Percentiles rank a stretch among this genome's conserved stretches.
Conservation (phyloP, 2,797 vertebrate species). For the Brotula barbata region DNA sequence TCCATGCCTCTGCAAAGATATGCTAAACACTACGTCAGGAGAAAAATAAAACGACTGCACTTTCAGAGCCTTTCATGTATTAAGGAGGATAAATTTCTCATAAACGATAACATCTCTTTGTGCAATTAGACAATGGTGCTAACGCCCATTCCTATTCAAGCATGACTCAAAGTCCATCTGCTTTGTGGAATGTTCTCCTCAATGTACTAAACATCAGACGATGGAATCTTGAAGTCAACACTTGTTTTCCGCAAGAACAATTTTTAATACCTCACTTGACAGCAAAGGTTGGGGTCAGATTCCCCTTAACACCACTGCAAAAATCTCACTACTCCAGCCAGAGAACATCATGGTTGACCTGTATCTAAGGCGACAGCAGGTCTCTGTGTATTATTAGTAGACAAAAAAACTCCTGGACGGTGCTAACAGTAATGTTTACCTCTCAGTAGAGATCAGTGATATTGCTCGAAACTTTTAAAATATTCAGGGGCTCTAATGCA, state of each 20-base stretch:
- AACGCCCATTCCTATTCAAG: constrained; percentile 33
- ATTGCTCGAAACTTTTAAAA: constrained; percentile 51
- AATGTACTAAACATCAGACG: constrained; percentile 30
- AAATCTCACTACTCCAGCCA: constrained; percentile 34
- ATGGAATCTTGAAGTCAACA: constrained; percentile 27
- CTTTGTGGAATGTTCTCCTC: neutral
- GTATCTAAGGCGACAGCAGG: constrained; percentile 33
- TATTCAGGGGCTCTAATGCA: constrained; percentile 53
- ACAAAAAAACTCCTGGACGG: constrained; percentile 51
- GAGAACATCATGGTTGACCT: constrained; percentile 56
- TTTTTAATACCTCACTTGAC: constrained; percentile 22
- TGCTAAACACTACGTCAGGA: constrained; percentile 59
- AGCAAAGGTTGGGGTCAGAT: constrained; percentile 19
- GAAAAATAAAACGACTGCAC: constrained; percentile 57
- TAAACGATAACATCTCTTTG: constrained; percentile 66
- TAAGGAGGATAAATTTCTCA: constrained; percentile 72
- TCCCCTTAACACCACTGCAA: constrained; percentile 17
- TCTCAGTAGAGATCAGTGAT: constrained; percentile 34
- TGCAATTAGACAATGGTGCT: constrained; percentile 54
- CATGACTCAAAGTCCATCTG: constrained; percentile 17
- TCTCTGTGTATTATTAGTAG: constrained; percentile 39
- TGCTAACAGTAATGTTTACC: constrained; percentile 50
- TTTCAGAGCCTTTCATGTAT: constrained; percentile 60
- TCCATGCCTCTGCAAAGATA: constrained; percentile 52
- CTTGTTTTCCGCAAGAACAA: constrained; percentile 11